Evolutionary conservation across 2,888 invertebrate genomes (phyloP), one percentile per base, ranked within the genome.

Genomic region (Masnerella sp.): DNA sequence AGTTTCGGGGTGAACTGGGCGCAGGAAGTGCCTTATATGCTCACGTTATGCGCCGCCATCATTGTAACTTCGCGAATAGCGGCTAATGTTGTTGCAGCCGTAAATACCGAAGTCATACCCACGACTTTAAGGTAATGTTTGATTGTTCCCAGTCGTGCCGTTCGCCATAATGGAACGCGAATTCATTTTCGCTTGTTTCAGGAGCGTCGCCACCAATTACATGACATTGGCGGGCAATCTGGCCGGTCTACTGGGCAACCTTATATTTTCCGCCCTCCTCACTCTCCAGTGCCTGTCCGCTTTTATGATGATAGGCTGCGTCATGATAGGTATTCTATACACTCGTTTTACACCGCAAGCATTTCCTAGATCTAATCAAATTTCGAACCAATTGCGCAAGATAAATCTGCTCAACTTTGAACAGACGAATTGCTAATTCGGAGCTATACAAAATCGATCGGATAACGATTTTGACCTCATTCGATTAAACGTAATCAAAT

Each of bases 1-100:
- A 77, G 84, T 78, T 83, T 85, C 22, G 84, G 80, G 49, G 79
- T 82, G 67, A 85, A 85, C 79, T 86, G 85, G 86, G 82, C 79
- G 28, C 79, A 84, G 76, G 74, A 80, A 38, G 81, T 85, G 45
- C 83, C 82, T 40, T 81, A 83, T 74, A 85, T 84, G 81, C 79
- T 87, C 61, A 79, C 80, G 43, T 62, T 85, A 51, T 80, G 82
- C 25, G 76, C 84, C 11, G 75, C 80, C 52, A 79, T 85, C 74
- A 83, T 85, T 70, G 84, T 86, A 56, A 78, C 80, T 64, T 80
- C 81, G 28, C 82, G 85, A 78, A 82, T 85, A 80, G 78, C 83
- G 65, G 79, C 82, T 77, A 86, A 85, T 75, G 79, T 82, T 75
- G 81, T 86, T 77, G 81, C 78, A 72, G 80, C 81, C 34, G 76